Base-by-base conservation (phyloP, 1,140 invertebrate species). In the Hestina assimilis region DNA sequence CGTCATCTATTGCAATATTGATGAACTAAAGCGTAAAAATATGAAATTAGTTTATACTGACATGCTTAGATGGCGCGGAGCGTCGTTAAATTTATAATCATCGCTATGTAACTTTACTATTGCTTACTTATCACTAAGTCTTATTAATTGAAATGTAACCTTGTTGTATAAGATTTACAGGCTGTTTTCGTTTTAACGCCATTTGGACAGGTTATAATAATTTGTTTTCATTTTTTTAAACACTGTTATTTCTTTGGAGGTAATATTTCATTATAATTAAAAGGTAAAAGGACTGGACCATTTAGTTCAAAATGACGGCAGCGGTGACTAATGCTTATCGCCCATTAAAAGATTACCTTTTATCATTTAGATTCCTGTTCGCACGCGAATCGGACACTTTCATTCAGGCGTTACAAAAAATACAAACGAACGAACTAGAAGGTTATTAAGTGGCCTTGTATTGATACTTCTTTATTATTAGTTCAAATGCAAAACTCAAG, bases 321-420 rank as follows among this genome's bases (percentile, higher is more conserved):
- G 9, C n/a, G 24, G 24, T 54, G 51, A 54, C 51, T 46, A 55
- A 55, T 43, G 21, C 29, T 29, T 45, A 54, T 31, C 43, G 12
- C 14, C 29, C 31, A 38, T 28, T 40, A 23, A 29, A 5, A 58
- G 55, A 58, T 58, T 50, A 29, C 38, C 26, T 43, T 54, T 63
- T 59, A 63, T 63, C 61, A 59, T 59, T 55, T 35, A 51, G 47
- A 45, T 54, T 53, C 43, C 3, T 12, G 43, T 50, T 40, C 48
- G 31, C 42, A 23, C 21, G 31, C 45, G 40, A 51, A 48, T 23
- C 56, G 55, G 43, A 31, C 56, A 20, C 28, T 28, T 63, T 15
- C 14, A 35, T 43, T 51, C n/a, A 43, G 5, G n/a, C 28, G 23
- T 14, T 7, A 21, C 17, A 38, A 38, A n/a, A 38, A 33, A 48